phyloP scores from a whole-genome alignment of 2,113 vertebrate genomes.

The Leucoraja erinaceus region DNA sequence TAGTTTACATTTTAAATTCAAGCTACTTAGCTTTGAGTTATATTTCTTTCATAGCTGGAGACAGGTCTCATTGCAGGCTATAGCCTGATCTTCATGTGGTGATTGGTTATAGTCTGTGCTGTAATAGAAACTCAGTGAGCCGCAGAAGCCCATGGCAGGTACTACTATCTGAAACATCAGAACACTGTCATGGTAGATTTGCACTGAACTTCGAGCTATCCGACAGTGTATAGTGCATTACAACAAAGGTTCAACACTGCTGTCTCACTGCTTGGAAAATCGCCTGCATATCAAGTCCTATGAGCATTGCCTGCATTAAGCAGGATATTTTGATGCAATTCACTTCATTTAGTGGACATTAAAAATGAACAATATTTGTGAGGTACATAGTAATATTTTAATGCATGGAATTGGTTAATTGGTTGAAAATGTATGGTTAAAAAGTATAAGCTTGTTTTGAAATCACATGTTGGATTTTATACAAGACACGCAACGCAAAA shows the following conservation, averaged over 20 bases:
- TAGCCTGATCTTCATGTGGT: neutral
- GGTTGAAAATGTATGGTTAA: neutral
- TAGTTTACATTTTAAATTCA: conserved; percentile 22
- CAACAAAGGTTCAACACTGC: conserved; percentile 8
- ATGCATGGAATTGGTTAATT: neutral
- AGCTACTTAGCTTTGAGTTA: conserved; percentile 4
- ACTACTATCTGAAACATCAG: neutral
- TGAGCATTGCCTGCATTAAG: neutral
- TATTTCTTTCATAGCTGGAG: neutral
- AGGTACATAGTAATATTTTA: neutral
- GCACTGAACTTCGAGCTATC: neutral
- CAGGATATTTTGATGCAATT: neutral
- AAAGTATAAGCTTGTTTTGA: neutral
- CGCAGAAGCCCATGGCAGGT: conserved; percentile 1
- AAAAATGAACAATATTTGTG: neutral
- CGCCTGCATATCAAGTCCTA: neutral
- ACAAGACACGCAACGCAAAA: neutral
- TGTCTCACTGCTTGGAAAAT: neutral
- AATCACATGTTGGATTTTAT: neutral
- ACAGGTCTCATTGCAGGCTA: neutral
- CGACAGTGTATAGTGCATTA: neutral
- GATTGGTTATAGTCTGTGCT: conserved; percentile 24
- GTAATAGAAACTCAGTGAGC: conserved; percentile 33
- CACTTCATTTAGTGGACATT: neutral
- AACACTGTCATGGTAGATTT: conserved; percentile 4